These are phyloP conservation scores for Leptinotarsa juncta DNA, from an alignment of 2,888 invertebrate genomes.

Conservation along the genomic window DNA sequence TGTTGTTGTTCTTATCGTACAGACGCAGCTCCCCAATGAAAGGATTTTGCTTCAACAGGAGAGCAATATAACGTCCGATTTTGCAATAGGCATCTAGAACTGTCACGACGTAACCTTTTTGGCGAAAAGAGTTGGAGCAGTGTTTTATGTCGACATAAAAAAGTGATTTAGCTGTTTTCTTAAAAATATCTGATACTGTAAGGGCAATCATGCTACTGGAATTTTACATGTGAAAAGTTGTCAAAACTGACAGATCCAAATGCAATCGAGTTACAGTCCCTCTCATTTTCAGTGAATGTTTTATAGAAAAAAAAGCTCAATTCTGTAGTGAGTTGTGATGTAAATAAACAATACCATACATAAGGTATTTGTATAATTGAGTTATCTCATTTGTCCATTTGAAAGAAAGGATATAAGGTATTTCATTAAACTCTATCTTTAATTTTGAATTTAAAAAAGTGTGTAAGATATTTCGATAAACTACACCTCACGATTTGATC, in stretches of 20 bases:
- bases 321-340: no score
- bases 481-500: no score
- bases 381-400: no score
- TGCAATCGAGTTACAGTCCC: neutral
- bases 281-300: neutral
- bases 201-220: slow-evolving; percentile 18
- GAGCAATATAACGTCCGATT: slow-evolving; percentile 52
- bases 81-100: slow-evolving; percentile 48
- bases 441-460: no score
- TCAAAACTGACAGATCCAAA: slow-evolving; percentile 14
- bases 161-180: slow-evolving; percentile 4
- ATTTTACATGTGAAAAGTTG: slow-evolving; percentile 14
- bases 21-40: slow-evolving; percentile 58
- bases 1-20: slow-evolving; percentile 54
- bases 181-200: slow-evolving; percentile 4
- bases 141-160: neutral
- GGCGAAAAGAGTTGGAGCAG: neutral
- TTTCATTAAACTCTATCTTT: no score
- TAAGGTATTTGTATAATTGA: no score
- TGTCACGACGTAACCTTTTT: slow-evolving; percentile 43
- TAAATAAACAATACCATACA: no score
- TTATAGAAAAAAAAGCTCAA: no score
- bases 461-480: no score
- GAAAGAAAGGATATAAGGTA: no score
- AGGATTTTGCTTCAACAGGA: slow-evolving; percentile 59